These are phyloP conservation scores for Steatocranus sp. DNA, from an alignment of 2,797 vertebrate species.

Conservation along the genomic window DNA sequence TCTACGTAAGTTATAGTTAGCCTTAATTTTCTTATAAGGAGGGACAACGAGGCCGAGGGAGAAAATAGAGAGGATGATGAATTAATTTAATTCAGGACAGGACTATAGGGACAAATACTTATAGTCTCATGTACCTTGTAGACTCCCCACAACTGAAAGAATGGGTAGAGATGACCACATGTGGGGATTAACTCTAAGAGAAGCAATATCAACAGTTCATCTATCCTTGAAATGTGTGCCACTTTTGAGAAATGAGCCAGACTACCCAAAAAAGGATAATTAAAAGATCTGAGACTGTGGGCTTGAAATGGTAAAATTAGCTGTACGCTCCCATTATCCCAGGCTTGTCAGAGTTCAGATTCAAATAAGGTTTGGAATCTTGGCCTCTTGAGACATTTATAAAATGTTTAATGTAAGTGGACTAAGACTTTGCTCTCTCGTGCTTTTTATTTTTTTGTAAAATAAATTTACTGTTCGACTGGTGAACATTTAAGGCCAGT, in stretches of 20 bases:
- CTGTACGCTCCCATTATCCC: constrained; percentile 33
- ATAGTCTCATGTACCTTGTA: constrained; percentile 57
- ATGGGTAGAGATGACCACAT: constrained; percentile 45
- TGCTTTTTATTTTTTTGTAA: background rate
- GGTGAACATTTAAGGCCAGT: background rate
- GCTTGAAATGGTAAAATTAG: constrained; percentile 55
- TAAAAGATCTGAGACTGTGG: constrained; percentile 50
- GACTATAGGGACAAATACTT: constrained; percentile 67
- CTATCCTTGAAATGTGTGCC: constrained; percentile 63
- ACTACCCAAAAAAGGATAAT: constrained; percentile 55
- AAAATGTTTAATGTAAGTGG: background rate
- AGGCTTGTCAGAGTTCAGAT: constrained; percentile 2
- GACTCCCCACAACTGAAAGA: constrained; percentile 30
- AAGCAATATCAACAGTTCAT: constrained; percentile 66
- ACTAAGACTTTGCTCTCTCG: background rate
- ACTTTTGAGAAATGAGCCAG: constrained; percentile 69
- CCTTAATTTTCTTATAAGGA: constrained; percentile 66
- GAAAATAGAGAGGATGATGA: constrained; percentile 63
- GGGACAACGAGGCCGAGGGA: constrained; percentile 64
- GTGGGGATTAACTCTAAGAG: constrained; percentile 52
- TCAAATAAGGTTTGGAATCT: constrained; percentile 19
- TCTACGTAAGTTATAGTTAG: constrained; percentile 57
- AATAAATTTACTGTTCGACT: background rate
- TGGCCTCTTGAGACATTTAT: background rate
- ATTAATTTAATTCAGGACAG: constrained; percentile 73